Evolutionary conservation across 1,140 invertebrate species (phyloP).

Genomic region (Drosophila lacteicornis): DNA sequence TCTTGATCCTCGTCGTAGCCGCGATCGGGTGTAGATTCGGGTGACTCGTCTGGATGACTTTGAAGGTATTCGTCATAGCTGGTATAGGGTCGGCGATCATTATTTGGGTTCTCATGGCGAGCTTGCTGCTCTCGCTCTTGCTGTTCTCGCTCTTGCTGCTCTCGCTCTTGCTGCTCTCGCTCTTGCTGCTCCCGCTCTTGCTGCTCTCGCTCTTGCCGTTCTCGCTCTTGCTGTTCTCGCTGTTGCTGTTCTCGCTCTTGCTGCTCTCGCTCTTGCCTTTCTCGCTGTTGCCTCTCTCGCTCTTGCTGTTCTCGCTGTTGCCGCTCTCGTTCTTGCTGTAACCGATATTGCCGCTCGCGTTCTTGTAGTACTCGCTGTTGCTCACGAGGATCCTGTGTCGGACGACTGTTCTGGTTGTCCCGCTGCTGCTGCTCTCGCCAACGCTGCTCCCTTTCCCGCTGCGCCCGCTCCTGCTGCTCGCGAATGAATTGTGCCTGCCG

Average conservation of each 20-base stretch:
- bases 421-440: conserved; percentile 22
- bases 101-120: not conserved
- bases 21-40: not conserved
- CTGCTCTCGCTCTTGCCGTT: not conserved
- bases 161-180: conserved; percentile 7
- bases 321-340: conserved; percentile 21
- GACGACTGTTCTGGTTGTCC: not conserved
- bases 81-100: not conserved
- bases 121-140: conserved; percentile 21
- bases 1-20: conserved; percentile 7
- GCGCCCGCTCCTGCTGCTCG: conserved; percentile 11
- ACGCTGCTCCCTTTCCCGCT: conserved; percentile 19
- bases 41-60: not conserved
- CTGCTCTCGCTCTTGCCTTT: not conserved
- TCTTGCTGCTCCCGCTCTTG: conserved; percentile 4
- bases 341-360: conserved; percentile 10
- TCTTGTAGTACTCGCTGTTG: not conserved
- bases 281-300: not conserved
- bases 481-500: conserved; percentile 19
- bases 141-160: conserved; percentile 22
- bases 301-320: not conserved
- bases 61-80: not conserved
- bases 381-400: not conserved
- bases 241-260: not conserved
- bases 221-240: not conserved